Evolutionary conservation across 2,797 vertebrate species (phyloP).

Genomic region (Xenopus petersii): DNA sequence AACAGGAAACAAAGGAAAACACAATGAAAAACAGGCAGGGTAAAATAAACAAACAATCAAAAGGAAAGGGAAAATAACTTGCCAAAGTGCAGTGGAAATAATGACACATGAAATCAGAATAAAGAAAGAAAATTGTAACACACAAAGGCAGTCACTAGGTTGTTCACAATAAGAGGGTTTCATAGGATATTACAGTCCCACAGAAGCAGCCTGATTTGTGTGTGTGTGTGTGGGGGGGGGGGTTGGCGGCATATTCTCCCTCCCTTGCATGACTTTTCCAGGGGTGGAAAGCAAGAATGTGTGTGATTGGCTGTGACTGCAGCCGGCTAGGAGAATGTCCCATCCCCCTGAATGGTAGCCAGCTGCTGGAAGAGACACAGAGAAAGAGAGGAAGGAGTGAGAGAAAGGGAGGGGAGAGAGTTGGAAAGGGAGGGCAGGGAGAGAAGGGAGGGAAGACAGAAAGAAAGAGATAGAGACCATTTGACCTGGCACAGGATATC

Average conservation of each 20-base stretch:
- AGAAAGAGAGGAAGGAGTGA: constrained; percentile 38
- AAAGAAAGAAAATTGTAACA: background rate
- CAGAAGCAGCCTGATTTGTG: constrained; percentile 1
- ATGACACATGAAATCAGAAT: background rate
- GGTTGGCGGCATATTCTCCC: background rate
- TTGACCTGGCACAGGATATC: background rate
- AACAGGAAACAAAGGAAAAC: background rate
- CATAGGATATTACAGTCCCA: background rate
- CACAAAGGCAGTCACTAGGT: background rate
- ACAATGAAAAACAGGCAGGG: background rate
- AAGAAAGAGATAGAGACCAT: background rate
- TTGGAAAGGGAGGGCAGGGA: background rate
- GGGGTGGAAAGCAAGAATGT: constrained; percentile 24
- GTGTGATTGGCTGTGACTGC: constrained; percentile 23
- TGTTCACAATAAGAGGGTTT: background rate
- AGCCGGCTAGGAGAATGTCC: constrained; percentile 33
- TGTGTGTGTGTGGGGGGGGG: constrained; percentile 1
- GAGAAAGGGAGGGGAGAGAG: constrained; percentile 18
- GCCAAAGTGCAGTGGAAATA: background rate
- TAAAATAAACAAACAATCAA: no score
- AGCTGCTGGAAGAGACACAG: constrained; percentile 40
- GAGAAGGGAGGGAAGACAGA: background rate
- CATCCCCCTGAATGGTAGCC: constrained; percentile 25
- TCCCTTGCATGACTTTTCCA: constrained; percentile 16
- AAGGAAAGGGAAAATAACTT: no score